These are phyloP conservation scores for Hyposoter dolosus DNA, from an alignment of 2,888 invertebrate genomes.

Conservation along the genomic window DNA sequence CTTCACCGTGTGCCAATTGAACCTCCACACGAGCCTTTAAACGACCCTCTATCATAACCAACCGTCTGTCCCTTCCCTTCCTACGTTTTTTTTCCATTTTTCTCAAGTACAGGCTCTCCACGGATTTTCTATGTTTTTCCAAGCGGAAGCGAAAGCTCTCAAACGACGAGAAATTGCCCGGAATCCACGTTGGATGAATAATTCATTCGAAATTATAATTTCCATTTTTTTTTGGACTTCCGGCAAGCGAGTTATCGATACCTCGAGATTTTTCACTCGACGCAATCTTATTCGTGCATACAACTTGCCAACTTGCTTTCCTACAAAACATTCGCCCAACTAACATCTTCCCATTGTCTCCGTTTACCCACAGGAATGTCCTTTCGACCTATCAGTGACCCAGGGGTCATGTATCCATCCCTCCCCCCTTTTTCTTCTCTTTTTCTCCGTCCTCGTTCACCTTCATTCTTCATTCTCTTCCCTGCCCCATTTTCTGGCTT, in stretches of 20 bases:
- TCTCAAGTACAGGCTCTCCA: neutral
- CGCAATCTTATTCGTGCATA: neutral
- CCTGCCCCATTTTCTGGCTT: neutral
- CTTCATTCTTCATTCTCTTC: neutral
- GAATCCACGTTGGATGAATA: neutral
- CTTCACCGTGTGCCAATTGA: slow-evolving; percentile 42
- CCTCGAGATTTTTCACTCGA: neutral
- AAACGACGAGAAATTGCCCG: neutral
- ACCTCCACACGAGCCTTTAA: slow-evolving; percentile 54
- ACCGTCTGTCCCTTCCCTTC: slow-evolving; percentile 18
- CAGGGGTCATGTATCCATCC: slow-evolving; percentile 29
- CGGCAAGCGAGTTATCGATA: neutral
- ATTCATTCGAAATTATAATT: neutral
- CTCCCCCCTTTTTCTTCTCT: neutral
- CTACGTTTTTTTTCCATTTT: neutral
- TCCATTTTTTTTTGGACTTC: neutral
- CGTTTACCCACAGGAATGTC: slow-evolving; percentile 30
- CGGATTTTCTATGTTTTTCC: neutral
- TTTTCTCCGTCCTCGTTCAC: neutral
- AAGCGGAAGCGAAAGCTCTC: neutral
- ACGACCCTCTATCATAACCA: slow-evolving; percentile 34
- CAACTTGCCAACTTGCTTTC: slow-evolving; percentile 17
- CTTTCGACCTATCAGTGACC: slow-evolving; percentile 61
- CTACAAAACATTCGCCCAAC: neutral
- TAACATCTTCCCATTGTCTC: slow-evolving; percentile 12